These are phyloP conservation scores for Poecilus cupreus DNA, from an alignment of 2,888 invertebrate species.

Conservation along the genomic window DNA sequence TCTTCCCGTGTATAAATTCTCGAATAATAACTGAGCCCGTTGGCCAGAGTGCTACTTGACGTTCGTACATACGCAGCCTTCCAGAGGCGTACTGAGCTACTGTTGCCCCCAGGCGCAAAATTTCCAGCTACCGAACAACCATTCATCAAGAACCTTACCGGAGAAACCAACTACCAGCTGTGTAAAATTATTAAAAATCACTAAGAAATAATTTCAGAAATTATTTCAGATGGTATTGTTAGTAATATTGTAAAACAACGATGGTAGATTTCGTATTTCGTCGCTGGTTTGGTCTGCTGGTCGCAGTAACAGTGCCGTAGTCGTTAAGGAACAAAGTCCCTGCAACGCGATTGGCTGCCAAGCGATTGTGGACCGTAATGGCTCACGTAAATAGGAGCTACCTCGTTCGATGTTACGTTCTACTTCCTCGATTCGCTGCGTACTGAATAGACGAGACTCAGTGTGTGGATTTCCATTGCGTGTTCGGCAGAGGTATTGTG, in stretches of 20 bases:
- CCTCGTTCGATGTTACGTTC: conserved; percentile 48
- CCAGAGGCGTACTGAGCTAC: conserved; percentile 32
- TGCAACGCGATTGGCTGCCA: conserved; percentile 30
- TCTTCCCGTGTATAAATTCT: conserved; percentile 42
- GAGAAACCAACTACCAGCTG: background rate
- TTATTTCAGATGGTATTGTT: conserved; percentile 27
- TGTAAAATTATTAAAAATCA: conserved; percentile 13
- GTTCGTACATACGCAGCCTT: conserved; percentile 40
- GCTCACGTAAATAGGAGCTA: conserved; percentile 46
- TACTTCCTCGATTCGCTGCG: conserved; percentile 45
- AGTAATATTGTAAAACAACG: conserved; percentile 27
- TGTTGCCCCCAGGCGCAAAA: background rate
- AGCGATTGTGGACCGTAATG: conserved; percentile 42
- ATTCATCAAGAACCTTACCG: background rate
- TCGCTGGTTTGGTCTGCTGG: conserved; percentile 33
- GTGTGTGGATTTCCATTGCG: conserved; percentile 33
- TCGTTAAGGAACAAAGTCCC: conserved; percentile 33
- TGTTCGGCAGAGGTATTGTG: conserved; percentile 18
- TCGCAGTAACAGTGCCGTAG: conserved; percentile 27
- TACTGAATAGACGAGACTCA: background rate
- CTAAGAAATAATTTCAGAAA: conserved; percentile 12
- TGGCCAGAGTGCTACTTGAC: conserved; percentile 44
- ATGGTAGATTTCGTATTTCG: conserved; percentile 36
- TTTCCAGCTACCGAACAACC: background rate
- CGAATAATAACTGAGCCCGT: conserved; percentile 37